These are phyloP conservation scores for Buceros bicornis DNA, from an alignment of 2,797 vertebrate species.

Conservation along the genomic window DNA sequence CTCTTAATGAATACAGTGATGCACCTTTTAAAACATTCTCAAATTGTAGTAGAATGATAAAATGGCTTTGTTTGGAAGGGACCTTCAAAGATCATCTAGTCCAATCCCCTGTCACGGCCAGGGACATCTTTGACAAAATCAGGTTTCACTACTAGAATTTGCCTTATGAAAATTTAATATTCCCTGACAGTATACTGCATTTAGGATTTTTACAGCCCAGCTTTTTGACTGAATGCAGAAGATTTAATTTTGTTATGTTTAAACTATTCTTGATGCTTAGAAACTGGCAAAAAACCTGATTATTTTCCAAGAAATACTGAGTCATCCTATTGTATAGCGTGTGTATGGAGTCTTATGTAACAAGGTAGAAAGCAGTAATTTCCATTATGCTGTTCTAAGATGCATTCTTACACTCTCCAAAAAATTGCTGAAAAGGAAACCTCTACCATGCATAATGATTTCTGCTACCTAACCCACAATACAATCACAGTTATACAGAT, in stretches of 20 bases:
- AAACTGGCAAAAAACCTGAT: not conserved
- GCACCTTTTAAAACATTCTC: not conserved
- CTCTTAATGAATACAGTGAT: not conserved
- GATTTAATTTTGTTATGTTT: not conserved
- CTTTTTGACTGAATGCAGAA: not conserved
- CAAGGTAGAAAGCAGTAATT: not conserved
- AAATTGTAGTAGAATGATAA: not conserved
- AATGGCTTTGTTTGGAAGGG: not conserved
- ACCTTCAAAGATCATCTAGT: not conserved
- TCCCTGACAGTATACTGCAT: not conserved
- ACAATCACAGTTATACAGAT: not conserved
- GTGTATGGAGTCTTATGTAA: not conserved
- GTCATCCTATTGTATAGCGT: fast-evolving
- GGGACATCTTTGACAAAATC: not conserved
- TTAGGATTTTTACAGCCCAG: not conserved
- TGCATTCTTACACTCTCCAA: not conserved
- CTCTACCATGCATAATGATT: not conserved
- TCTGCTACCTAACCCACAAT: not conserved
- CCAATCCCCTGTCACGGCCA: fast-evolving
- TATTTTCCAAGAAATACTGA: not conserved
- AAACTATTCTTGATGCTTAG: not conserved
- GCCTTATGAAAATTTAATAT: not conserved
- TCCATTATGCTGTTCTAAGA: not conserved
- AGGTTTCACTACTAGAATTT: not conserved
- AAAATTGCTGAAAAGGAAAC: not conserved